Percentiles rank a stretch among this genome's conserved stretches.
Evolutionary conservation across 2,113 vertebrate genomes (phyloP).

Genomic region (Sclerurus mexicanus): DNA sequence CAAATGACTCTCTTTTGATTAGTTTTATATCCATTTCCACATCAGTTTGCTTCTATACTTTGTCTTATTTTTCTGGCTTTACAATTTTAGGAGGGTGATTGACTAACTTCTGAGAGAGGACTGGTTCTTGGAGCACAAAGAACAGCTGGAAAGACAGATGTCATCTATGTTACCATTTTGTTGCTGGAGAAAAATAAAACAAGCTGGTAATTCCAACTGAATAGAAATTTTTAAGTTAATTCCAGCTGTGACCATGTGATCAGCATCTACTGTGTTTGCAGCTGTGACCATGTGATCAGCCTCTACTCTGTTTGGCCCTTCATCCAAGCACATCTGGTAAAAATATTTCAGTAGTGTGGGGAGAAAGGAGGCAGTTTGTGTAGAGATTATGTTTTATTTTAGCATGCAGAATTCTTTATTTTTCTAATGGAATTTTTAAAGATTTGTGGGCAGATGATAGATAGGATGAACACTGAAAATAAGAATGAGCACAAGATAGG

Average conservation of each 20-base stretch:
- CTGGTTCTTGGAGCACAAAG: neutral
- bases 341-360: slow-evolving; percentile 12
- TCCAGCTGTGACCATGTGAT: slow-evolving; percentile 39
- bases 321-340: slow-evolving; percentile 7
- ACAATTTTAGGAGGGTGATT: neutral
- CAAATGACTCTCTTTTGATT: neutral
- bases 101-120: neutral
- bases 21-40: neutral
- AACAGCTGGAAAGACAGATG: slow-evolving; percentile 62
- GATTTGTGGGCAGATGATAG: neutral
- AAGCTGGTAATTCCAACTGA: slow-evolving; percentile 8
- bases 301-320: neutral
- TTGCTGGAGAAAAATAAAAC: slow-evolving; percentile 22
- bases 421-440: neutral
- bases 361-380: neutral
- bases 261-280: slow-evolving; percentile 13
- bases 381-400: slow-evolving; percentile 19
- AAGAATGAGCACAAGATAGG: neutral
- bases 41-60: neutral
- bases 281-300: slow-evolving; percentile 37
- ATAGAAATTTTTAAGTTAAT: slow-evolving; percentile 6
- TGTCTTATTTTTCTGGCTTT: neutral
- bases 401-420: neutral
- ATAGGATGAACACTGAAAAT: neutral
- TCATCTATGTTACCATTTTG: neutral